Base-by-base conservation (phyloP, 2,113 vertebrate genomes). In the Potamarius usumacintae region DNA sequence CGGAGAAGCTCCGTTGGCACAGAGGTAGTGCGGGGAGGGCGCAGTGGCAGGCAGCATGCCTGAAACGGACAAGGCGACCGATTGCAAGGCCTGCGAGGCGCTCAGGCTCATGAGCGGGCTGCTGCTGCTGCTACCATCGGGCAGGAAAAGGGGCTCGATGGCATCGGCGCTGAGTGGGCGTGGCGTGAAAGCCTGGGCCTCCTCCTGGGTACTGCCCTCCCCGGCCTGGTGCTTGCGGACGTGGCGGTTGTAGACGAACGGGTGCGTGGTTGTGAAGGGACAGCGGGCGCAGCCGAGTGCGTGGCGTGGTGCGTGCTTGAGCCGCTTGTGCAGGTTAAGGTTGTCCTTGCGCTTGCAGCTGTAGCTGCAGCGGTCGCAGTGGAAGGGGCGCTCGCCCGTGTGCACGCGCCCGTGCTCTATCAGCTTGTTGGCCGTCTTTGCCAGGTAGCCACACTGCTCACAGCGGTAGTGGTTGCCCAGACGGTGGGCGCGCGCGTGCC, bases 301-400 rank as follows among this genome's bases (percentile, higher is more conserved):
- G 96, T 98, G 97, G 94, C 97, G 97, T 30, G 98, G 97, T 86
- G 98, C 97, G 86, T 99, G 98, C 95, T 99, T 99, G 95, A 99
- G 97, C 96, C 97, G 98, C 96, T 98, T 99, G 98, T 99, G 98
- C 96, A 99, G 96, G 95, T 99, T 99, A 94, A 99, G 98, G 98
- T 99, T 99, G 97, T 99, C 98, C 97, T 99, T 99, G 96, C 98
- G 98, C 94, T 99, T 99, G 96, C 98, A 99, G 98, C 98, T 98
- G 93, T 99, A 99, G 94, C 97, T 96, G 96, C 98, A 99, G 97
- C 97, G 98, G 96, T 99, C 98, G 96, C 98, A 99, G 97, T 97
- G 98, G 96, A 99, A 99, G 95, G 98, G 98, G 95, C 98, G 97
- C 96, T 99, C 98, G 48, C 98, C 98, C 0, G 98, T 99, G 97